A percentile compares a stretch with the other conserved stretches of the same genome.
Conservation (phyloP, 2,113 vertebrate species). For the Ophthalmolycus amberensis region DNA sequence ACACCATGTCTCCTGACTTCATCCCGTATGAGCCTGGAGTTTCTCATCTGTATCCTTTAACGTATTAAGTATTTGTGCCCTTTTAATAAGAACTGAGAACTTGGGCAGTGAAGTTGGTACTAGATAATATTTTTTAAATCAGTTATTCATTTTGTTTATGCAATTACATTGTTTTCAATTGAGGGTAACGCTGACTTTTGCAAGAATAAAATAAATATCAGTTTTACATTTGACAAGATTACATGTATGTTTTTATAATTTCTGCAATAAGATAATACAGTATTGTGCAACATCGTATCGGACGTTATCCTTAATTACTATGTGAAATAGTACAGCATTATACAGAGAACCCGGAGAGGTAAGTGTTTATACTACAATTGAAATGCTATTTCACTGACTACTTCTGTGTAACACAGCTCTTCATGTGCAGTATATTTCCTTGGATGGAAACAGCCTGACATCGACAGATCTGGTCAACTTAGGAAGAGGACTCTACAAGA, state of each 20-base stretch:
- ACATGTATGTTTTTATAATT: not conserved
- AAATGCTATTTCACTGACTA: not conserved
- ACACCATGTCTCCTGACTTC: constrained; percentile 93
- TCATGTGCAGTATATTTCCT: constrained; percentile 84
- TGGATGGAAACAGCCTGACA: constrained; percentile 93
- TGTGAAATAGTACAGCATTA: constrained; percentile 76
- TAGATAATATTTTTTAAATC: not conserved
- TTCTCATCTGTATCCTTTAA: constrained; percentile 94
- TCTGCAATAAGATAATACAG: not conserved
- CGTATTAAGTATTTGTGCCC: not conserved
- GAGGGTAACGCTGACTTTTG: not conserved
- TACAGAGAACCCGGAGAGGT: constrained; percentile 82
- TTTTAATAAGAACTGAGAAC: too few species aligned
- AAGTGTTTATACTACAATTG: constrained; percentile 43
- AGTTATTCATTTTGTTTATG: not conserved
- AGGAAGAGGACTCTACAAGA: constrained; percentile 93
- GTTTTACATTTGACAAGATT: not conserved
- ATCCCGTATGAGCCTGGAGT: constrained; percentile 93
- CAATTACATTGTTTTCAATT: not conserved
- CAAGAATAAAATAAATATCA: not conserved
- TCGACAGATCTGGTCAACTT: constrained; percentile 92
- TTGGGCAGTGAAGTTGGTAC: not conserved
- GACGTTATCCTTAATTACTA: constrained; percentile 53
- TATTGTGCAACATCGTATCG: not conserved
- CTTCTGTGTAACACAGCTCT: constrained; percentile 42